Conservation (phyloP, 2,888 invertebrate species). For the Magallana nippona region DNA sequence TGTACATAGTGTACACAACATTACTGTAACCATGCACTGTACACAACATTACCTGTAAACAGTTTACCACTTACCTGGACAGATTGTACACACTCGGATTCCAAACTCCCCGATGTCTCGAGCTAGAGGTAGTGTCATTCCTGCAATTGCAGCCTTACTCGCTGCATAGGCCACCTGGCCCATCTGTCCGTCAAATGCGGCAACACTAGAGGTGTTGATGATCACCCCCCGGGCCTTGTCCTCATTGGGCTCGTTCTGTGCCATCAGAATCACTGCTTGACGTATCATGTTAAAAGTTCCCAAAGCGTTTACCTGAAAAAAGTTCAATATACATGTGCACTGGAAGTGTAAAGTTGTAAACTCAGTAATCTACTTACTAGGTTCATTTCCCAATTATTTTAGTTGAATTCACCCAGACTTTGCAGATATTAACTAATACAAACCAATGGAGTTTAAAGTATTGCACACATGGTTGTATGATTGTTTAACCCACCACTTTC, state of each 20-base stretch:
- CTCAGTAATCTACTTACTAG: neutral
- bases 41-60: neutral
- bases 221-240: conserved; percentile 95
- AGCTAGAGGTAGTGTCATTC: conserved; percentile 97
- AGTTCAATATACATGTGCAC: neutral
- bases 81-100: conserved; percentile 81
- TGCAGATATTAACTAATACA: too few species aligned
- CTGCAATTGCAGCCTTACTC: conserved; percentile 93
- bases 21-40: too few species aligned
- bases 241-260: conserved; percentile 87
- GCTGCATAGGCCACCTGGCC: conserved; percentile 97
- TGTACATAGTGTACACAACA: too few species aligned
- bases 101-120: conserved; percentile 87
- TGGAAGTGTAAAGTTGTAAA: neutral
- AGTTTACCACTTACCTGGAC: conserved; percentile 78
- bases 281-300: conserved; percentile 97
- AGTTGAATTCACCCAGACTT: too few species aligned
- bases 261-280: conserved; percentile 90
- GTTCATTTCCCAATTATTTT: neutral
- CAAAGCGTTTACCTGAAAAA: conserved; percentile 87
- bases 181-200: conserved; percentile 97
- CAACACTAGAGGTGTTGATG: conserved; percentile 96
- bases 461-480: too few species aligned
- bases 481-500: too few species aligned
- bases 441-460: too few species aligned